These are phyloP conservation scores for Drosophila varians DNA, from an alignment of 1,140 invertebrate genomes.

Conservation along the genomic window DNA sequence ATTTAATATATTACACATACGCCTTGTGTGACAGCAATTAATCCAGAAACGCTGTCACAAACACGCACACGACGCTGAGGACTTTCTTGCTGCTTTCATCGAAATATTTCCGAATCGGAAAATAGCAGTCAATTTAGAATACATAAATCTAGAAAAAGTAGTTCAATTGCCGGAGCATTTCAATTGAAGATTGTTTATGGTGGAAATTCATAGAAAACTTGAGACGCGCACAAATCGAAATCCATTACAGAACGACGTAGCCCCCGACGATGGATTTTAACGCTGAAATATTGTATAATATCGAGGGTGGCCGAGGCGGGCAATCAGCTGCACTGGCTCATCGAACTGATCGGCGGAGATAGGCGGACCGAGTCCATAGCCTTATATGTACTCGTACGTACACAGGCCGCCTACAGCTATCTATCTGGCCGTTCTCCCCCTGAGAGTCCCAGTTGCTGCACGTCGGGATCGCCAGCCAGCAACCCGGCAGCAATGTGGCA, in stretches of 20 bases:
- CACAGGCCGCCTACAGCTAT: slow-evolving; percentile 25
- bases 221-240: slow-evolving; percentile 60
- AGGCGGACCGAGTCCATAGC: slow-evolving; percentile 40
- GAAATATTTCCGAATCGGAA: slow-evolving; percentile 25
- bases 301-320: slow-evolving; percentile 22
- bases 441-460: background rate
- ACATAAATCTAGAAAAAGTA: slow-evolving; percentile 70
- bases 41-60: slow-evolving; percentile 41
- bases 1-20: slow-evolving; percentile 62
- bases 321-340: slow-evolving; percentile 48
- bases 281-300: slow-evolving; percentile 78
- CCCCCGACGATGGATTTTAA: slow-evolving; percentile 32
- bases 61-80: slow-evolving; percentile 10
- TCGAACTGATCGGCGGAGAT: slow-evolving; percentile 69
- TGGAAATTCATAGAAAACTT: slow-evolving; percentile 72
- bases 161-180: slow-evolving; percentile 71
- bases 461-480: slow-evolving; percentile 6
- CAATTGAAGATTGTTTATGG: slow-evolving; percentile 74
- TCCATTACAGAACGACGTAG: slow-evolving; percentile 59
- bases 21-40: slow-evolving; percentile 50
- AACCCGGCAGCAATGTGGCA: slow-evolving; percentile 68
- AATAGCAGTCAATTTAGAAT: slow-evolving; percentile 51
- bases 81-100: slow-evolving; percentile 4
- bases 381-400: slow-evolving; percentile 46
- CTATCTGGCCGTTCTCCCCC: slow-evolving; percentile 7